Conservation (phyloP, 2,113 vertebrate species). For the Parus major region DNA sequence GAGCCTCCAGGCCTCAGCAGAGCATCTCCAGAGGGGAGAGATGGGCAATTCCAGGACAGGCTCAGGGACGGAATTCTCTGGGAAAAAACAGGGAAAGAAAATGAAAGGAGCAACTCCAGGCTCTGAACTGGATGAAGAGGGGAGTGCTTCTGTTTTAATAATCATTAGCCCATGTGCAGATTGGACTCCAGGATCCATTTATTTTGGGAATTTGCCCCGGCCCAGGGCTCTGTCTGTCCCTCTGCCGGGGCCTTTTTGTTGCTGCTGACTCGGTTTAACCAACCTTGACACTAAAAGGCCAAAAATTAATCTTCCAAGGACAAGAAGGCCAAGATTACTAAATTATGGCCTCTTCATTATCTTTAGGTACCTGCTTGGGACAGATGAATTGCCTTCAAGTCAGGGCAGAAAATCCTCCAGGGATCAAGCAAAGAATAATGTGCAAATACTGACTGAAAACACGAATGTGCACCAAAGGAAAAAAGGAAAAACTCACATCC, state of each 20-base stretch:
- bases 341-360: slow-evolving; percentile 63
- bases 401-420: slow-evolving; percentile 62
- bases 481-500: slow-evolving; percentile 50
- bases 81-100: not conserved
- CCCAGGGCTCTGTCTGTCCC: slow-evolving; percentile 35
- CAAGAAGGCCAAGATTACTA: slow-evolving; percentile 57
- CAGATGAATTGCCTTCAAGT: slow-evolving; percentile 55
- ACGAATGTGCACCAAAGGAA: slow-evolving; percentile 25
- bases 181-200: not conserved
- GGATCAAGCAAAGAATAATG: slow-evolving; percentile 52
- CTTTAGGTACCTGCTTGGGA: slow-evolving; percentile 52
- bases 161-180: slow-evolving; percentile 51
- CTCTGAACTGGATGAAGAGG: not conserved
- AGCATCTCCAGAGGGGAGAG: not conserved
- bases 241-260: not conserved
- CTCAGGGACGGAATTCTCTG: not conserved
- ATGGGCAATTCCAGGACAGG: not conserved
- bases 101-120: not conserved
- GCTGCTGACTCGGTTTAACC: slow-evolving; percentile 59
- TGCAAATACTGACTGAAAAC: slow-evolving; percentile 53
- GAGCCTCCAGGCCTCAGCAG: not conserved
- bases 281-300: slow-evolving; percentile 62
- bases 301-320: slow-evolving; percentile 68
- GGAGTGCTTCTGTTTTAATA: slow-evolving; percentile 62
- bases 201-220: slow-evolving; percentile 11